Conservation (phyloP, 1,140 invertebrate genomes). For the Drosophila mauritiana region DNA sequence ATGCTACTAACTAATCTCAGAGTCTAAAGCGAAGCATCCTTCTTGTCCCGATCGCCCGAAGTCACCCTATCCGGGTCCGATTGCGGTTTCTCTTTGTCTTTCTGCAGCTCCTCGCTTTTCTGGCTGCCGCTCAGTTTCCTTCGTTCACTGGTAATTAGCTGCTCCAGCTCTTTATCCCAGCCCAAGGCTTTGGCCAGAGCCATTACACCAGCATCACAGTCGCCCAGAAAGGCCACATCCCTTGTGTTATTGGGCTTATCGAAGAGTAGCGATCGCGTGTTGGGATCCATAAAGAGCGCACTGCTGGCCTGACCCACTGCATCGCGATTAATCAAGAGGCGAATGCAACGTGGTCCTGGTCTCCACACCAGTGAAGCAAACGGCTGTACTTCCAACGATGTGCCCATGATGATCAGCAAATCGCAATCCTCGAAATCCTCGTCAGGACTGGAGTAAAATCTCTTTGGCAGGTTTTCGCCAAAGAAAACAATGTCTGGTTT, state of each 20-base stretch:
- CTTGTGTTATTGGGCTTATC: conserved; percentile 88
- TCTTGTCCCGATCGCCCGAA: background rate
- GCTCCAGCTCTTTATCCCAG: conserved; percentile 90
- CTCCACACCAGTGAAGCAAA: conserved; percentile 95
- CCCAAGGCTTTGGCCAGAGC: conserved; percentile 92
- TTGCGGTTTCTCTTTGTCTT: conserved; percentile 24
- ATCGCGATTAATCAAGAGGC: conserved; percentile 94
- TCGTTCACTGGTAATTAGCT: conserved; percentile 86
- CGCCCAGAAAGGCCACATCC: conserved; percentile 94
- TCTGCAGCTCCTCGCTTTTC: background rate
- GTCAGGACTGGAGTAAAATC: conserved; percentile 88
- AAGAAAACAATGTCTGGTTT: conserved; percentile 98
- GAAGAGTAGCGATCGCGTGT: conserved; percentile 86
- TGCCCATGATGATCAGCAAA: conserved; percentile 97
- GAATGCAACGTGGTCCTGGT: conserved; percentile 89
- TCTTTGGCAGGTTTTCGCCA: conserved; percentile 93
- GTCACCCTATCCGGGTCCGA: background rate
- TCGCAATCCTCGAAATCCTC: conserved; percentile 95
- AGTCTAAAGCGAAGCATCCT: conserved; percentile 1
- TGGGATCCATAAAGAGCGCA: conserved; percentile 48
- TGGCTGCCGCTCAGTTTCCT: conserved; percentile 42
- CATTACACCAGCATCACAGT: conserved; percentile 94
- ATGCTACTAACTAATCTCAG: conserved; percentile 16
- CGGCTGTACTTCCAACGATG: conserved; percentile 96
- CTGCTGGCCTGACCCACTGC: conserved; percentile 87